Percentiles rank a stretch among this genome's conserved stretches.
phyloP scores from a whole-genome alignment of 2,113 vertebrate species.

The Blennius ocellaris region DNA sequence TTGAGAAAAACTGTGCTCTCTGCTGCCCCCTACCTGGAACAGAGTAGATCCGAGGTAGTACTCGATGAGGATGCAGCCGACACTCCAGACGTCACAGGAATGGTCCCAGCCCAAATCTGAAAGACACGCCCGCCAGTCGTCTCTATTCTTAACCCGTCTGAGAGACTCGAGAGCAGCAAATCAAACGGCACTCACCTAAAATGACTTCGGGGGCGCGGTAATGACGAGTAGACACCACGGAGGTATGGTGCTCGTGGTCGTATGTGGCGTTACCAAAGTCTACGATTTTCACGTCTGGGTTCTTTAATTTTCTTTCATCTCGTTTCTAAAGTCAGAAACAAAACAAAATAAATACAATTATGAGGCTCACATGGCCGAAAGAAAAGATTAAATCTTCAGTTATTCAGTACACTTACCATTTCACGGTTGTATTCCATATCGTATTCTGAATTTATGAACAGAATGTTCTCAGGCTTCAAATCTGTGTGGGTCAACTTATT shows the following conservation, averaged over 20 bases:
- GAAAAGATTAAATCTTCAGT: no score
- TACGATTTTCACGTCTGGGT: constrained; percentile 93
- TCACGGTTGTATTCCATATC: constrained; percentile 90
- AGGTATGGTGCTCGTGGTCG: constrained; percentile 96
- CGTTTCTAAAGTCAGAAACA: constrained; percentile 84
- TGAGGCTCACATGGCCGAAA: no score
- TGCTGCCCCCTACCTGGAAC: constrained; percentile 87
- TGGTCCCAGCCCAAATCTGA: constrained; percentile 95
- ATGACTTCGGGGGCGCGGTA: constrained; percentile 97
- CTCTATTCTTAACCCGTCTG: not conserved
- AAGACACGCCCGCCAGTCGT: not conserved
- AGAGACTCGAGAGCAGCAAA: not conserved
- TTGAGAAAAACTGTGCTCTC: not conserved
- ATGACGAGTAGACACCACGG: constrained; percentile 95
- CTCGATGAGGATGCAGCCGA: constrained; percentile 95
- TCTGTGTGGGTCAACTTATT: constrained; percentile 98
- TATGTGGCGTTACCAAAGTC: constrained; percentile 98
- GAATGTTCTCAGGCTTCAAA: constrained; percentile 97
- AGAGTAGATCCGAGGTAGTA: constrained; percentile 96
- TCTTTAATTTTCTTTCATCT: constrained; percentile 91
- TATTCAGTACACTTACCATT: constrained; percentile 83
- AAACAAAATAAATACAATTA: not conserved
- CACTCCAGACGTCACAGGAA: constrained; percentile 96
- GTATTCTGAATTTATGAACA: constrained; percentile 94
- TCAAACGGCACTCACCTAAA: constrained; percentile 84